phyloP scores from a whole-genome alignment of 2,113 vertebrate species.

The Dasyornis broadbenti region DNA sequence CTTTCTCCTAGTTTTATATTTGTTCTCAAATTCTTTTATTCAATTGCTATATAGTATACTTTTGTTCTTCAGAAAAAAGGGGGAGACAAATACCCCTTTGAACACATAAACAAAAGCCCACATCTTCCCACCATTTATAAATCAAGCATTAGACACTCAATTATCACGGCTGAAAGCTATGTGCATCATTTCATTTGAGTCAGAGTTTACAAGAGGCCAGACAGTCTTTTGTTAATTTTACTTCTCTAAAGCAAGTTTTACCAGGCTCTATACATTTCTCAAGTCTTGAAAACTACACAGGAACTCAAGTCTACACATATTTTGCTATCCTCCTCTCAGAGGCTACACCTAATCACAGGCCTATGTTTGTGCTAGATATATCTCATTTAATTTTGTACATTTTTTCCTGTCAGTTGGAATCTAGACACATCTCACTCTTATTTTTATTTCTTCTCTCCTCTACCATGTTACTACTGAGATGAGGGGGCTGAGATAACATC shows the following conservation, averaged over 20 bases:
- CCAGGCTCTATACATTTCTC: neutral
- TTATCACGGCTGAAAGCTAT: neutral
- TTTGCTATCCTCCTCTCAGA: neutral
- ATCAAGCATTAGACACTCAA: neutral
- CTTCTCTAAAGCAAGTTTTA: neutral
- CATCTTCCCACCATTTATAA: neutral
- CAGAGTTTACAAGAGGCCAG: neutral
- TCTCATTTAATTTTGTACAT: neutral
- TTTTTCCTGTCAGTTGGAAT: neutral
- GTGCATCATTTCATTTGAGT: neutral
- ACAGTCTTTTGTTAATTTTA: neutral
- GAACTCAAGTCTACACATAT: neutral
- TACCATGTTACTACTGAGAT: neutral
- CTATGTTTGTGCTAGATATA: neutral
- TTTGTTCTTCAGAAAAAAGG: neutral
- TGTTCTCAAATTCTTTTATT: neutral
- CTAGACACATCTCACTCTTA: neutral
- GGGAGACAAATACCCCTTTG: accelerated
- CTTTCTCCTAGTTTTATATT: neutral
- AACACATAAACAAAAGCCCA: neutral
- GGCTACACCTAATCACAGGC: neutral
- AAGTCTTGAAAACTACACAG: neutral
- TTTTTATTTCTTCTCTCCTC: neutral
- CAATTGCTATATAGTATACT: neutral
- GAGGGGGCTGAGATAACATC: neutral